These are phyloP conservation scores for Avahi laniger DNA, from an alignment of 2,797 vertebrate genomes.

Conservation along the genomic window DNA sequence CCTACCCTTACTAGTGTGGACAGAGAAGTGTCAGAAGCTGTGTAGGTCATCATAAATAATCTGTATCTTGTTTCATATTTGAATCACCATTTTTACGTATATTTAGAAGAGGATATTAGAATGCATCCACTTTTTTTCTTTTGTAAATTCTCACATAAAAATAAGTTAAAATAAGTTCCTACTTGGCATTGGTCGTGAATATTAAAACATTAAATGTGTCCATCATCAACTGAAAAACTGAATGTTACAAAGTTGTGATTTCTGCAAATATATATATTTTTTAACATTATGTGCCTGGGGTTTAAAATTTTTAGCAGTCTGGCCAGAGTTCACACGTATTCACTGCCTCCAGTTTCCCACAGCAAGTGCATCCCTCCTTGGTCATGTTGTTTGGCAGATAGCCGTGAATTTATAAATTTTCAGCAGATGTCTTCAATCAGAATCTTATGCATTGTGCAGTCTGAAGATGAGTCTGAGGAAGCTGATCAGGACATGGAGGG, in stretches of 20 bases:
- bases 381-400: not conserved
- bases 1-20: too few species aligned
- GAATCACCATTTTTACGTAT: not conserved
- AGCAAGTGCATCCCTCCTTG: not conserved
- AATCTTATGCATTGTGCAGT: not conserved
- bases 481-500: not conserved
- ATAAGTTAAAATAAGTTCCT: not conserved
- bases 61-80: not conserved
- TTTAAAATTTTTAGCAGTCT: not conserved
- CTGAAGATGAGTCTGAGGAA: not conserved
- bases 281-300: not conserved
- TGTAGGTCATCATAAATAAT: not conserved
- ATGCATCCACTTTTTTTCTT: not conserved
- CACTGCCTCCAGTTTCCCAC: not conserved
- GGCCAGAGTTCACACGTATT: not conserved
- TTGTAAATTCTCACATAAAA: not conserved
- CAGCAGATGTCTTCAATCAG: conserved; percentile 35
- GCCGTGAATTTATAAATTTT: conserved; percentile 13
- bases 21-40: not conserved
- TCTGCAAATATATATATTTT: not conserved
- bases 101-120: not conserved
- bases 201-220: not conserved
- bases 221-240: not conserved
- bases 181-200: not conserved
- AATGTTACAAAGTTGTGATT: not conserved